These are phyloP conservation scores for Platysternon megacephalum DNA, from an alignment of 2,113 vertebrate species.

Conservation along the genomic window DNA sequence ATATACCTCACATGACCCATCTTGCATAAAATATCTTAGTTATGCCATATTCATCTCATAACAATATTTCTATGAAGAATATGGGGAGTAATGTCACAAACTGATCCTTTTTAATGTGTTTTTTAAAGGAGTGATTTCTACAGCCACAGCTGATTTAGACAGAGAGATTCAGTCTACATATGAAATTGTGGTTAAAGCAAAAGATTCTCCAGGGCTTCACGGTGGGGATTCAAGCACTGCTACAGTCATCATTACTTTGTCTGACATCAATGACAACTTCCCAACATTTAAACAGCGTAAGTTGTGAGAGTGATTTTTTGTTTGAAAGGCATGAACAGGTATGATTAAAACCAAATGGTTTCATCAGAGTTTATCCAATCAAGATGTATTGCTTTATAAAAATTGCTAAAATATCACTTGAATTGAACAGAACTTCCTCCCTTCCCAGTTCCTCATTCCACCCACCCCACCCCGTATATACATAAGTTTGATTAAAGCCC, in stretches of 20 bases:
- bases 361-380: background rate
- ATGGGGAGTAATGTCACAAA: background rate
- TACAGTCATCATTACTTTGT: slow-evolving; percentile 85
- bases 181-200: slow-evolving; percentile 85
- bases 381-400: background rate
- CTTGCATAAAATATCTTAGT: no score
- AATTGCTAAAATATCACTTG: background rate
- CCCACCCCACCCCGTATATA: background rate
- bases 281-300: slow-evolving; percentile 87
- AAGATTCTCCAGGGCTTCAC: slow-evolving; percentile 79
- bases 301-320: background rate
- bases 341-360: accelerated
- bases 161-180: slow-evolving; percentile 85
- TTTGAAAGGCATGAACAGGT: background rate
- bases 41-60: no score
- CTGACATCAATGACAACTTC: slow-evolving; percentile 92
- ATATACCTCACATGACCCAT: no score
- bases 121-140: slow-evolving; percentile 82
- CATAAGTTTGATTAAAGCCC: background rate
- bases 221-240: slow-evolving; percentile 83
- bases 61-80: no score
- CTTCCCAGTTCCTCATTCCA: background rate
- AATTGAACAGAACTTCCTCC: background rate
- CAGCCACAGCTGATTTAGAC: slow-evolving; percentile 82
- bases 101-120: background rate